phyloP scores from a whole-genome alignment of 1,140 invertebrate genomes.

The Bradysia coprophila region DNA sequence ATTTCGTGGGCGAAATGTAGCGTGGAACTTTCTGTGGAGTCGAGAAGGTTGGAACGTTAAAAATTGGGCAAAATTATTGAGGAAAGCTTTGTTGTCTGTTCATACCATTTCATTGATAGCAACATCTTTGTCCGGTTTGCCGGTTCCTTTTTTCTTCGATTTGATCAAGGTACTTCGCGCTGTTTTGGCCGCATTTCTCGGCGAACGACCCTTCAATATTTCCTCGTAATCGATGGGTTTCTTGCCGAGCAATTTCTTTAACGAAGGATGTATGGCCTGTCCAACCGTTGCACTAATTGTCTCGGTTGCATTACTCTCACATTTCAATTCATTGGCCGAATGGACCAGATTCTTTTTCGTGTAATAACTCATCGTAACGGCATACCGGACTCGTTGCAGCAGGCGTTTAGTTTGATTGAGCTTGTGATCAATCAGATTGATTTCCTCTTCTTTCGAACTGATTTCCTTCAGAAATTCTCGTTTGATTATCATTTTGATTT shows the following conservation, averaged over 20 bases:
- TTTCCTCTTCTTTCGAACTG: slow-evolving; percentile 27
- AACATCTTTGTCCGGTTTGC: slow-evolving; percentile 1
- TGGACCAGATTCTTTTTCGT: slow-evolving; percentile 37
- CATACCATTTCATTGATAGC: too few relatives aligned
- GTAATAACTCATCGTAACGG: slow-evolving; percentile 46
- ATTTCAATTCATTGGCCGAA: slow-evolving; percentile 24
- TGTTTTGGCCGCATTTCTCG: slow-evolving; percentile 25
- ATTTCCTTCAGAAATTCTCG: slow-evolving; percentile 35
- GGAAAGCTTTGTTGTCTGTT: too few relatives aligned
- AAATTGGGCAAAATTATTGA: background rate
- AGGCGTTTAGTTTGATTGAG: slow-evolving; percentile 37
- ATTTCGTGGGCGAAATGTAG: slow-evolving; percentile 15
- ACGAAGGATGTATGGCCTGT: slow-evolving; percentile 44
- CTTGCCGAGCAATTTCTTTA: slow-evolving; percentile 45
- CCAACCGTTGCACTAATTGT: slow-evolving; percentile 2
- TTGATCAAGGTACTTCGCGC: slow-evolving; percentile 7
- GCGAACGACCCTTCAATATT: slow-evolving; percentile 20
- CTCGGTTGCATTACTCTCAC: slow-evolving; percentile 9
- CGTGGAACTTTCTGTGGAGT: slow-evolving; percentile 19
- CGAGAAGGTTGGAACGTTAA: background rate
- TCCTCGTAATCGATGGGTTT: slow-evolving; percentile 24
- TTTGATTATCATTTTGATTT: slow-evolving; percentile 25
- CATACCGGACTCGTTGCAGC: slow-evolving; percentile 51
- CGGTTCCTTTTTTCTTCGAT: background rate
- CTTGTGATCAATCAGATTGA: slow-evolving; percentile 33